phyloP scores from a whole-genome alignment of 2,797 vertebrate species.

The Pantherophis vulpinus region DNA sequence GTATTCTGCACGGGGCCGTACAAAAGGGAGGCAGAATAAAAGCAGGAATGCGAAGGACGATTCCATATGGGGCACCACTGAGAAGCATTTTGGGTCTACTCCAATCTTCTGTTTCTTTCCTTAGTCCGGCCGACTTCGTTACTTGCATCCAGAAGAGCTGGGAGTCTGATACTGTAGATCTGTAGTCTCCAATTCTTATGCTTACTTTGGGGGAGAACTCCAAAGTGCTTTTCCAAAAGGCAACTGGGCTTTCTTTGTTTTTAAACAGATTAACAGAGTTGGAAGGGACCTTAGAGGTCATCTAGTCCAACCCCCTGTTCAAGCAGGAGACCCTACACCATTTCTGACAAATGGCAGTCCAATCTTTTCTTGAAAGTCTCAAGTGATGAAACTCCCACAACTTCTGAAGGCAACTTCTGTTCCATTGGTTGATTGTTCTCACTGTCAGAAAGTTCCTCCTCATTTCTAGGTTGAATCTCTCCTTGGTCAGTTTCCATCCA shows the following conservation, averaged over 20 bases:
- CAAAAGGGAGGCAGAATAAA: slow-evolving; percentile 5
- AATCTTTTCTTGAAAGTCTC: too few relatives aligned
- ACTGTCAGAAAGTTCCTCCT: too few relatives aligned
- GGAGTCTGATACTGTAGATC: too few relatives aligned
- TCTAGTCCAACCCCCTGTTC: too few relatives aligned
- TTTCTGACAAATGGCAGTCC: too few relatives aligned
- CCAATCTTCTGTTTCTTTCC: neutral
- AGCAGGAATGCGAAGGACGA: neutral
- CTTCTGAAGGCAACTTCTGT: too few relatives aligned
- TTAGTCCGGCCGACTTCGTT: neutral
- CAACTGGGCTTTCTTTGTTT: neutral
- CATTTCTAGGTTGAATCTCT: too few relatives aligned
- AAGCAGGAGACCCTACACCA: too few relatives aligned
- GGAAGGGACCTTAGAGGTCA: too few relatives aligned
- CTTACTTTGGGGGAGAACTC: neutral
- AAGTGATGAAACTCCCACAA: too few relatives aligned
- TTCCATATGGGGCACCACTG: neutral
- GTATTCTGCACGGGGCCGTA: neutral
- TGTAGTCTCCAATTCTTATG: neutral
- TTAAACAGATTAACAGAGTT: neutral
- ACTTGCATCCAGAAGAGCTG: neutral
- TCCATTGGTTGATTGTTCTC: too few relatives aligned
- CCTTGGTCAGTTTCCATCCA: too few relatives aligned
- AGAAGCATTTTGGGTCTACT: neutral
- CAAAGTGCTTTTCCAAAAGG: neutral